Percentiles rank a stretch among this genome's conserved stretches.
Evolutionary conservation across 2,113 vertebrate genomes (phyloP).

Genomic region (Suricata suricatta): DNA sequence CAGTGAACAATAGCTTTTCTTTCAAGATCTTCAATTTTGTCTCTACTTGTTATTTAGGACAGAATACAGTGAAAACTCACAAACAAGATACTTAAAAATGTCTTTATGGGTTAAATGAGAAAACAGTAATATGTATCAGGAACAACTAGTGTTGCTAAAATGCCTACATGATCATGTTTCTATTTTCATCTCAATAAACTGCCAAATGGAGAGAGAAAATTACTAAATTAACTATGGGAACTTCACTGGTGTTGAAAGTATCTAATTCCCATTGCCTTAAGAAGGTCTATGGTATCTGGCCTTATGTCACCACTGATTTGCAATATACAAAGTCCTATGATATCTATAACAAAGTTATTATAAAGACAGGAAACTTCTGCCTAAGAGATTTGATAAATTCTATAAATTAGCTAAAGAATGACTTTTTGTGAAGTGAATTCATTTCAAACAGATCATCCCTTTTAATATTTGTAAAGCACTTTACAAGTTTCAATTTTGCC

Average conservation of each 20-base stretch:
- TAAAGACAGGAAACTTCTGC: neutral
- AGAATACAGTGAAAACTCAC: constrained; percentile 61
- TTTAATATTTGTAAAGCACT: neutral
- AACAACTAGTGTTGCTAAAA: neutral
- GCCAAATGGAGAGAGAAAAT: constrained; percentile 14
- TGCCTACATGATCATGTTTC: neutral
- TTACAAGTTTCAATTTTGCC: neutral
- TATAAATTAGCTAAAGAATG: constrained; percentile 26
- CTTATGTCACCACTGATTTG: neutral
- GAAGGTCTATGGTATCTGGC: neutral
- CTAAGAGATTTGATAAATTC: constrained; percentile 32
- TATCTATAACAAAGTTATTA: neutral
- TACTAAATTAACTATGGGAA: constrained; percentile 6
- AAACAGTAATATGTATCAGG: neutral
- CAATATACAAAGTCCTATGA: neutral
- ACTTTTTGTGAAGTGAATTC: constrained; percentile 34
- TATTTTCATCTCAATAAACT: constrained; percentile 51
- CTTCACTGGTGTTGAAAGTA: neutral
- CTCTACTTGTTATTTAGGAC: constrained; percentile 46
- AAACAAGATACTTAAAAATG: constrained; percentile 52
- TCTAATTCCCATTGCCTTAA: neutral
- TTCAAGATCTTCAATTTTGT: constrained; percentile 44
- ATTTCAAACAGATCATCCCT: neutral
- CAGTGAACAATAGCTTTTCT: neutral
- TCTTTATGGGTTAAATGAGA: constrained; percentile 14